Conservation (phyloP, 2,888 invertebrate species). For the Eupithecia vulgata region DNA sequence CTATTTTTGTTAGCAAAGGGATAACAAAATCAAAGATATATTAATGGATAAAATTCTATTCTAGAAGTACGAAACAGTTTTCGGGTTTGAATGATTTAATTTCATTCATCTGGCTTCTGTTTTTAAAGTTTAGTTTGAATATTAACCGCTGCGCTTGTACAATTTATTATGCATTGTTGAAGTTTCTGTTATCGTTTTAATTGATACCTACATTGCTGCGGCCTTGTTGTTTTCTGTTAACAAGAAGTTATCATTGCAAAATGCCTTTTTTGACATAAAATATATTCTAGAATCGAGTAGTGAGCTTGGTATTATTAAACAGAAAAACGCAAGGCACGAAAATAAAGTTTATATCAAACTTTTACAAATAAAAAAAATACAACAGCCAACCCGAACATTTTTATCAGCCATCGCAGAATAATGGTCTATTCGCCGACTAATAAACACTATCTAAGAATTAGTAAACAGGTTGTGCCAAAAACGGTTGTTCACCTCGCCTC, state of each 20-base stretch:
- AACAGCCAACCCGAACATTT: neutral
- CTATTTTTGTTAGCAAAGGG: neutral
- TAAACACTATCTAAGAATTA: conserved; percentile 48
- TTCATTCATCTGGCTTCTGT: neutral
- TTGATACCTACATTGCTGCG: too few species aligned
- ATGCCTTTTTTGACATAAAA: too few species aligned
- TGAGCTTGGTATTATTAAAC: neutral
- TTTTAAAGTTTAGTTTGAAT: neutral
- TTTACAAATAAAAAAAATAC: neutral
- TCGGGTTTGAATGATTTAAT: neutral
- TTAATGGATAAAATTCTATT: too few species aligned
- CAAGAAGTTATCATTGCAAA: too few species aligned
- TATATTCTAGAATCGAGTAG: too few species aligned
- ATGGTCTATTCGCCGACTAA: conserved; percentile 28
- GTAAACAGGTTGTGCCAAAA: conserved; percentile 65
- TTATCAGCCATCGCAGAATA: conserved; percentile 3
- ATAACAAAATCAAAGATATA: neutral
- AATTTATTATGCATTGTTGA: neutral
- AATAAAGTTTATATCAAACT: neutral
- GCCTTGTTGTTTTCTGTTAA: too few species aligned
- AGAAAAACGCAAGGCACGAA: neutral
- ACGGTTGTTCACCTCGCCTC: conserved; percentile 59
- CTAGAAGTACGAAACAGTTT: neutral
- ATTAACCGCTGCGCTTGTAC: neutral
- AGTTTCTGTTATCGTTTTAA: neutral